Conservation (phyloP, 2,888 invertebrate genomes). For the Thumatha senex region DNA sequence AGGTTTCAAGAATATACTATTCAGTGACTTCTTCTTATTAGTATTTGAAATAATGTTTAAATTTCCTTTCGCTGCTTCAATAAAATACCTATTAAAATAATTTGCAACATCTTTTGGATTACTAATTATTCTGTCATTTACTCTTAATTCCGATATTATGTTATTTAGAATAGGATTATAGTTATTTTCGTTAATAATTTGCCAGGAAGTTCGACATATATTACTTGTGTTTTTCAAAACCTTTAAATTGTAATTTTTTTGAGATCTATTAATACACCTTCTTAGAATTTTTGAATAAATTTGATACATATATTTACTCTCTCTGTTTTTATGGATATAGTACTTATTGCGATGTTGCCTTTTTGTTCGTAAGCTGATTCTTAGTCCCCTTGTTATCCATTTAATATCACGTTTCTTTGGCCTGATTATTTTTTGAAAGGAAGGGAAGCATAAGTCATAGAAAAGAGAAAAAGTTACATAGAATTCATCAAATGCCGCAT, state of each 20-base stretch:
- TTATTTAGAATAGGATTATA: neutral
- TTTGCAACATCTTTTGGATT: neutral
- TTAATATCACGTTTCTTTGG: neutral
- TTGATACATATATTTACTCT: neutral
- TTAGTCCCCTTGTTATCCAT: neutral
- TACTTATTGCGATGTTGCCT: neutral
- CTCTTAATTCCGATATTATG: neutral
- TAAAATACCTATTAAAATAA: neutral
- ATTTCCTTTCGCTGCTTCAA: neutral
- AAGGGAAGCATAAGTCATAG: neutral
- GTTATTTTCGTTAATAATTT: neutral
- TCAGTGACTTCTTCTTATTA: neutral
- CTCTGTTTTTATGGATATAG: neutral
- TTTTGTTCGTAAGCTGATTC: neutral
- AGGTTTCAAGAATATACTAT: neutral
- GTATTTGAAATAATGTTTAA: neutral
- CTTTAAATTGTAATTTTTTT: neutral
- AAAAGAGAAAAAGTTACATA: neutral
- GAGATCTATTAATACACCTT: neutral
- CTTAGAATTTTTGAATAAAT: constrained; percentile 1
- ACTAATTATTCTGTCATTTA: neutral
- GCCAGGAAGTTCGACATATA: neutral
- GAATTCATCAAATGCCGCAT: neutral
- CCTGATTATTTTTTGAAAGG: neutral
- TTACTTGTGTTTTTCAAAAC: neutral